Conservation (phyloP, 2,888 invertebrate genomes). For the Leptinotarsa tumamoca region DNA sequence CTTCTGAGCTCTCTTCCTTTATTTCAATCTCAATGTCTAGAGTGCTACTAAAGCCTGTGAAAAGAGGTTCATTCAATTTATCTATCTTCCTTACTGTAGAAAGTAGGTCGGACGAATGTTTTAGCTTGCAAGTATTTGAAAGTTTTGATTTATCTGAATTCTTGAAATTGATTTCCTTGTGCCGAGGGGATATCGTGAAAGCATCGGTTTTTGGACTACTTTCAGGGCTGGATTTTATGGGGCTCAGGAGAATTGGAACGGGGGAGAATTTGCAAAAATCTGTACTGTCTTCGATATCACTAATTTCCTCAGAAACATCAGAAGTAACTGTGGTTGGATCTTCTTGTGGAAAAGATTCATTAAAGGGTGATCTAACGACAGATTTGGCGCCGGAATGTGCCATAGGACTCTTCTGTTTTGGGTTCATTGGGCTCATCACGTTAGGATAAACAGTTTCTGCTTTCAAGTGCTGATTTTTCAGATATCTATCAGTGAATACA, state of each 20-base stretch:
- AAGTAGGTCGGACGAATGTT: neutral
- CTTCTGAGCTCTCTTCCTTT: neutral
- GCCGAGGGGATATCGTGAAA: no score
- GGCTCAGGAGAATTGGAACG: conserved; percentile 37
- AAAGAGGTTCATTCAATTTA: neutral
- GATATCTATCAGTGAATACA: neutral
- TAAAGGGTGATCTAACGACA: neutral
- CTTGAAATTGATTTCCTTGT: no score
- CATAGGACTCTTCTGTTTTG: no score
- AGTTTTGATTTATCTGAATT: neutral
- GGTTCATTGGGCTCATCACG: neutral
- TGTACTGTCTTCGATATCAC: conserved; percentile 21
- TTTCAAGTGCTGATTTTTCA: neutral
- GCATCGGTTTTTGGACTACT: neutral
- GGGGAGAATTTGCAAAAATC: conserved; percentile 20
- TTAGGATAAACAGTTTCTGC: neutral
- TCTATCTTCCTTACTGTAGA: neutral
- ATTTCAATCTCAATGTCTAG: neutral
- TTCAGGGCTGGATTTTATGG: conserved; percentile 30
- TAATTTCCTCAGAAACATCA: neutral
- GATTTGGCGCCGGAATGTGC: neutral
- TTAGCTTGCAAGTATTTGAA: neutral
- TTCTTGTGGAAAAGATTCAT: neutral
- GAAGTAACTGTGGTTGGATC: neutral
- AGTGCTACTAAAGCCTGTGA: neutral